phyloP scores from a whole-genome alignment of 2,113 vertebrate species.

The Microcebus jonahi region DNA sequence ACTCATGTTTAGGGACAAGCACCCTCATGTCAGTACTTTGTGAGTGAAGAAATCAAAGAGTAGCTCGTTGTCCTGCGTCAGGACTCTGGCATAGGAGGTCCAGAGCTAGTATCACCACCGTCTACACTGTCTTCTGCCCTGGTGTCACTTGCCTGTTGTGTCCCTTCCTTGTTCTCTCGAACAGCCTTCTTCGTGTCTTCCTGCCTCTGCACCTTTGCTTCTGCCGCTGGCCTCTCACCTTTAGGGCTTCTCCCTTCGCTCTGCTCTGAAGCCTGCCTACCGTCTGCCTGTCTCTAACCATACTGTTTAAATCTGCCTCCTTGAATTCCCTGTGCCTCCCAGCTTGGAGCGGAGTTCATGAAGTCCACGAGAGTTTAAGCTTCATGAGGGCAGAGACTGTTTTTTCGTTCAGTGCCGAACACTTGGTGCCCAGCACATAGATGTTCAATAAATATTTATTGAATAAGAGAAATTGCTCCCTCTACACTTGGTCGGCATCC shows the following conservation, averaged over 20 bases:
- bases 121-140: neutral
- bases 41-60: neutral
- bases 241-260: neutral
- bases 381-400: neutral
- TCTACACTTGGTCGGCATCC: neutral
- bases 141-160: rapidly evolving
- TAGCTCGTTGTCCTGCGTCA: neutral
- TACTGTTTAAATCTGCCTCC: neutral
- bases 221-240: neutral
- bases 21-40: neutral
- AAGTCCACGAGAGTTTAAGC: neutral
- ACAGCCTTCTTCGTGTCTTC: neutral
- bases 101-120: neutral
- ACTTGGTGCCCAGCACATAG: neutral
- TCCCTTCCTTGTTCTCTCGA: neutral
- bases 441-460: neutral
- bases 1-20: neutral
- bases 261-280: neutral
- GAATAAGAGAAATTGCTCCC: neutral
- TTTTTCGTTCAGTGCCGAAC: neutral
- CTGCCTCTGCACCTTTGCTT: rapidly evolving
- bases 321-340: neutral
- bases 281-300: rapidly evolving
- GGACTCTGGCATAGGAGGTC: rapidly evolving
- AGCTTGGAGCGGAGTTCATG: neutral